A percentile compares a stretch with the other conserved stretches of the same genome.
phyloP scores from a whole-genome alignment of 2,888 invertebrate genomes.

The Ennomos quercinarius region DNA sequence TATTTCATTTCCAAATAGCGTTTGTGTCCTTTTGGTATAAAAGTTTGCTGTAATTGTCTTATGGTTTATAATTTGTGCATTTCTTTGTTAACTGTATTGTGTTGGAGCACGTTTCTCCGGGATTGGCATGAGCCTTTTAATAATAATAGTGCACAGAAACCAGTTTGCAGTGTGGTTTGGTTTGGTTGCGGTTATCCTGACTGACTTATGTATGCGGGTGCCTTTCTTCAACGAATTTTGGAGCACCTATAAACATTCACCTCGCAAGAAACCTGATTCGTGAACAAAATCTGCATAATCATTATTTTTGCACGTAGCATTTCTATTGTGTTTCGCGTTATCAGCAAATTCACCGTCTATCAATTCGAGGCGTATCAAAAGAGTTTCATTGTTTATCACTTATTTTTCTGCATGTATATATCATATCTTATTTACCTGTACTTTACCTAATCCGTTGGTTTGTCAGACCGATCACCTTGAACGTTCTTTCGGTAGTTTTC shows the following conservation, averaged over 20 bases:
- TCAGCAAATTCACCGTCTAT: conserved; percentile 35
- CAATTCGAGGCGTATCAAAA: conserved; percentile 21
- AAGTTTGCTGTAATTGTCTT: conserved; percentile 63
- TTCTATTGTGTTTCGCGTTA: conserved; percentile 36
- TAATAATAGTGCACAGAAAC: conserved; percentile 84
- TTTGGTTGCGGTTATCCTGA: conserved; percentile 78
- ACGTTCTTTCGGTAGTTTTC: conserved; percentile 72
- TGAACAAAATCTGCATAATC: conserved; percentile 29
- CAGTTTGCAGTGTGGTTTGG: conserved; percentile 81
- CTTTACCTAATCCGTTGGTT: conserved; percentile 42
- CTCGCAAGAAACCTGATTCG: neutral
- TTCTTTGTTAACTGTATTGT: conserved; percentile 69
- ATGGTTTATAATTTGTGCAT: conserved; percentile 57
- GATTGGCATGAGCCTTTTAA: conserved; percentile 82
- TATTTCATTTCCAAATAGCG: conserved; percentile 57
- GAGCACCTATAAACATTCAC: conserved; percentile 51
- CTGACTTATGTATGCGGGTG: conserved; percentile 77
- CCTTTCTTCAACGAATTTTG: conserved; percentile 71
- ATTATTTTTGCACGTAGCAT: conserved; percentile 33
- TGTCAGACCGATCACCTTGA: conserved; percentile 70
- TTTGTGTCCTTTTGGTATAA: conserved; percentile 83
- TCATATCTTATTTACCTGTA: too few species aligned
- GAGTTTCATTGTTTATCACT: conserved; percentile 36
- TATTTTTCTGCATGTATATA: conserved; percentile 26
- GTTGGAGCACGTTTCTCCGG: conserved; percentile 70